Conservation (phyloP, 2,113 vertebrate species). For the Desmodus rotundus region DNA sequence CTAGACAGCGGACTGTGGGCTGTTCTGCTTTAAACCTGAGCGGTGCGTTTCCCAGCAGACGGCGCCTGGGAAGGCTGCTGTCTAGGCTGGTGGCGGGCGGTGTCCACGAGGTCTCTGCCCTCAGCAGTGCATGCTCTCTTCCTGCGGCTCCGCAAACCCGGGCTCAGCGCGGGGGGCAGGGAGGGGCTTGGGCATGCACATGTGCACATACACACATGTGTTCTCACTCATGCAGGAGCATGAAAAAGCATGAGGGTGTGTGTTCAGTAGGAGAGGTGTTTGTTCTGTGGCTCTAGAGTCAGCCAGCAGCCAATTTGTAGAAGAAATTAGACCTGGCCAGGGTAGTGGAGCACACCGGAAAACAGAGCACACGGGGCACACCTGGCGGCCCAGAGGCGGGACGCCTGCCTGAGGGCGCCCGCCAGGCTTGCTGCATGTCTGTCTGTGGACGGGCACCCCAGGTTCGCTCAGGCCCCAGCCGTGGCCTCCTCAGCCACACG, state of each 20-base stretch:
- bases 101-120: fast-evolving
- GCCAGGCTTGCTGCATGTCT: background rate
- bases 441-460: background rate
- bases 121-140: too few species aligned
- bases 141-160: fast-evolving
- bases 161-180: too few species aligned
- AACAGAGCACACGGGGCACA: background rate
- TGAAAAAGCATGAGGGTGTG: too few species aligned
- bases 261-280: background rate
- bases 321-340: background rate
- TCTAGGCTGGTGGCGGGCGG: background rate
- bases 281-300: background rate
- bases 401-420: fast-evolving
- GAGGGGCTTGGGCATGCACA: background rate
- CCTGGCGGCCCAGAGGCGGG: background rate
- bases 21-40: background rate
- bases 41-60: background rate
- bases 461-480: background rate
- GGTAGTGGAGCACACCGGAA: background rate
- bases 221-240: fast-evolving
- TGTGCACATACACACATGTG: background rate
- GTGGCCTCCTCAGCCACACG: background rate
- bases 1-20: background rate
- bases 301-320: background rate
- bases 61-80: background rate